Base-by-base conservation (phyloP, 92 coral and sea anemone species). In the Diadumene lineata region DNA sequence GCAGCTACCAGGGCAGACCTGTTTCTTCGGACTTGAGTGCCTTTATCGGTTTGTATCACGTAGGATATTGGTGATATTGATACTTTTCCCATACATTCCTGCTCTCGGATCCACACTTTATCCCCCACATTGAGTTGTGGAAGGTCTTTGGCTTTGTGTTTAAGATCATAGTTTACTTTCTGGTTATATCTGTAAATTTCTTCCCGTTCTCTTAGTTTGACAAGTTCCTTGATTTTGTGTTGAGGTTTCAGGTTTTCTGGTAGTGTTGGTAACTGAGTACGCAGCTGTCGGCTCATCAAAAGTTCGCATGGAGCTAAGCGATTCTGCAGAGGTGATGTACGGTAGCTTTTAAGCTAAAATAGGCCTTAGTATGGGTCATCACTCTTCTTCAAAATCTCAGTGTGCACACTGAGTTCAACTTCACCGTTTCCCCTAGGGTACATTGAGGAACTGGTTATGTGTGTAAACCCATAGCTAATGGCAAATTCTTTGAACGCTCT, bases 321-420 rank as follows among this genome's bases (percentile, higher is more conserved):
- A 55, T 72, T 82, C 34, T 74, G 81, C 7, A 76, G 82, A 22
- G 87, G 82, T 0, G 87, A 61, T 22, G 77, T 60, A 27, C 87
- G 62, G 73, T 70, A 58, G 34, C 64, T 62, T 21, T n/a, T n/a
- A n/a, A n/a, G n/a, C n/a, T n/a, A n/a, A n/a, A 82, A 38, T 0
- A 76, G 82, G 17, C 69, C 78, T 17, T 56, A 57, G 30, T 79
- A 48, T 7, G 84, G 72, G 29, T 84, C 84, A 56, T 68, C 72
- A 56, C 70, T 76, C 79, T 86, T 81, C 64, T 56, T 81, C 19
- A 81, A 43, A 18, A 85, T 56, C 43, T 50, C 78, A 60, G 66
- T 85, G 31, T 79, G 75, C 19, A 69, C 83, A 18, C 81, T 85
- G 56, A 85, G 61, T 73, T 83, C 92, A 18, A 69, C 88, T 66